Base-by-base conservation (phyloP, 2,888 invertebrate species). In the Chymomyza caudatula region DNA sequence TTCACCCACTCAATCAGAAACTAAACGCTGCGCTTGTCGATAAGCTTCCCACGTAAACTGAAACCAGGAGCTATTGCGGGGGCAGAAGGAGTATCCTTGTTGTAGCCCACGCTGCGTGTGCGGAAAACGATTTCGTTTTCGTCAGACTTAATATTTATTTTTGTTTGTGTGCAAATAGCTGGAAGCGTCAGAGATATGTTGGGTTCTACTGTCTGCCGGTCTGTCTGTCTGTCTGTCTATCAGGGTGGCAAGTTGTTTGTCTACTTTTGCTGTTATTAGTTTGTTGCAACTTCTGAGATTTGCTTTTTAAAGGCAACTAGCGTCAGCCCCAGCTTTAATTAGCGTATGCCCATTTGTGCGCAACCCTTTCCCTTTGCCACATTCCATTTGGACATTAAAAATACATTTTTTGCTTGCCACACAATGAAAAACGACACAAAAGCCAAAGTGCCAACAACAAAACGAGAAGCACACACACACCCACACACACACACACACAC, bases 131-230 rank as follows among this genome's bases (percentile, higher is more conserved):
- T 85, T 85, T 76, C 67, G 72, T 67, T 67, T 69, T 69, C 73
- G 71, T 72, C 74, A 74, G 84, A 80, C 73, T 82, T 84, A 77
- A 81, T 85, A 82, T 86, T 85, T 80, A 73, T 78, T 76, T 86
- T 87, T 86, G 85, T 86, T 87, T 85, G 87, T 78, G 87, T 82
- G 84, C 87, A 86, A 86, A 83, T 86, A 86, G 84, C 82, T 84
- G 87, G 87, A 86, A 87, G 83, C 84, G 69, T 54, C 58, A 67
- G 63, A 76, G 81, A 85, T 85, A 85, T 69, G 75, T 67, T 60
- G 17, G 17, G 47, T 47, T 6, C 13, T 6, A 19, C 15, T 47
- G 17, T 47, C 15, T 44, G 3, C 4, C 43, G 4, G 13, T 13
- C 15, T 47, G 47, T 47, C 19, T 47, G 47, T 15, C 43, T 43